Conservation (phyloP, 2,113 vertebrate species). For the Apteryx mantelli region DNA sequence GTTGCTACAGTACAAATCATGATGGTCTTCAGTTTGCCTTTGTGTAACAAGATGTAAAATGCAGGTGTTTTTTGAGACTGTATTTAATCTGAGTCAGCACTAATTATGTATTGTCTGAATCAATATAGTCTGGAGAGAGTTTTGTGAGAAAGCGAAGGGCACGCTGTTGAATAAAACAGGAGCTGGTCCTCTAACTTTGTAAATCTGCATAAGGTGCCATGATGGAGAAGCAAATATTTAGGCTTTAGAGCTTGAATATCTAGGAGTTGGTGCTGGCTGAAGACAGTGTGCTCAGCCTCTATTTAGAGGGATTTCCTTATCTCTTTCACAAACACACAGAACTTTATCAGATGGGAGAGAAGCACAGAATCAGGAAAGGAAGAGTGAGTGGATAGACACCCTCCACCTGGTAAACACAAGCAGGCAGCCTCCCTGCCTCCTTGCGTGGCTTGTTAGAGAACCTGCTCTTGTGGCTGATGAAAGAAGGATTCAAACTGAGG, state of each 20-base stretch:
- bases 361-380: background rate
- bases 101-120: constrained; percentile 41
- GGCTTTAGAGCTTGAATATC: background rate
- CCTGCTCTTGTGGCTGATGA: background rate
- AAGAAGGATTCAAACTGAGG: background rate
- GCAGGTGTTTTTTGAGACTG: background rate
- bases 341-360: background rate
- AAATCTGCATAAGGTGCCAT: background rate
- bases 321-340: background rate
- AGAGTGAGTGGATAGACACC: background rate
- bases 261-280: background rate
- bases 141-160: background rate
- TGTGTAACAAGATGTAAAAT: background rate
- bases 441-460: background rate
- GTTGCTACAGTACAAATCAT: background rate
- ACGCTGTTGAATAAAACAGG: background rate
- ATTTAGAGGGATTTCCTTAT: background rate
- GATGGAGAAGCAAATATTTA: constrained; percentile 36
- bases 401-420: background rate
- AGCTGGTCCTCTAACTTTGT: background rate
- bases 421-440: background rate
- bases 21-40: background rate
- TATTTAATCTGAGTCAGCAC: constrained; percentile 45
- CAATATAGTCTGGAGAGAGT: constrained; percentile 17
- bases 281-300: background rate